Percentiles rank a stretch among this genome's conserved stretches.
Conservation (phyloP, 2,113 vertebrate genomes). For the Xenopus borealis region DNA sequence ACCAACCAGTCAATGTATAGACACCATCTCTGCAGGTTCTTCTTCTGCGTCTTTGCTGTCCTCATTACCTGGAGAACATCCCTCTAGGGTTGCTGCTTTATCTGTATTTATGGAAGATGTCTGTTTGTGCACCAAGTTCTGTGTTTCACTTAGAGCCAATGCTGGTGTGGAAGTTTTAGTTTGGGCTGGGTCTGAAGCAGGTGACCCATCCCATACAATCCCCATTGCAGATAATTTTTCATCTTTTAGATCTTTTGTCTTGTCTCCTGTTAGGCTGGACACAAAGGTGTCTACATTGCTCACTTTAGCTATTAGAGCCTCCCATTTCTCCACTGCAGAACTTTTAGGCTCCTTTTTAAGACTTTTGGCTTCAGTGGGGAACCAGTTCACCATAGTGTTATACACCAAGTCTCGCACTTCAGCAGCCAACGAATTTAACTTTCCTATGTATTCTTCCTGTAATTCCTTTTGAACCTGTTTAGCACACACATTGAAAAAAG, state of each 20-base stretch:
- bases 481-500: background rate
- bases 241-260: slow-evolving; percentile 7
- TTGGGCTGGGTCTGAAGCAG: background rate
- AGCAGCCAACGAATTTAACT: slow-evolving; percentile 61
- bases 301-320: slow-evolving; percentile 8
- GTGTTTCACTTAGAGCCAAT: background rate
- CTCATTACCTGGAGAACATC: background rate
- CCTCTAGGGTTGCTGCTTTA: background rate
- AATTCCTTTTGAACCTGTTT: slow-evolving; percentile 78
- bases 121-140: background rate
- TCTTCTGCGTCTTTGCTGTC: background rate
- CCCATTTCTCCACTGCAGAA: background rate
- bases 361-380: slow-evolving; percentile 59
- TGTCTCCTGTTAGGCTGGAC: background rate
- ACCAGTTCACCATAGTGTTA: slow-evolving; percentile 60
- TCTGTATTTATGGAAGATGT: background rate
- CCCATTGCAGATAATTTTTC: slow-evolving; percentile 15
- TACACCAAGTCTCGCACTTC: slow-evolving; percentile 74
- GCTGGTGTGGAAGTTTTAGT: background rate
- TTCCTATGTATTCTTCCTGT: slow-evolving; percentile 68
- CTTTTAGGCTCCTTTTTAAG: slow-evolving; percentile 22
- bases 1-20: background rate
- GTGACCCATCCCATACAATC: slow-evolving; percentile 9
- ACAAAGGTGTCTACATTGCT: background rate
- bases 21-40: slow-evolving; percentile 1